These are phyloP conservation scores for Megaceryle alcyon DNA, from an alignment of 2,797 vertebrate genomes.

Conservation along the genomic window DNA sequence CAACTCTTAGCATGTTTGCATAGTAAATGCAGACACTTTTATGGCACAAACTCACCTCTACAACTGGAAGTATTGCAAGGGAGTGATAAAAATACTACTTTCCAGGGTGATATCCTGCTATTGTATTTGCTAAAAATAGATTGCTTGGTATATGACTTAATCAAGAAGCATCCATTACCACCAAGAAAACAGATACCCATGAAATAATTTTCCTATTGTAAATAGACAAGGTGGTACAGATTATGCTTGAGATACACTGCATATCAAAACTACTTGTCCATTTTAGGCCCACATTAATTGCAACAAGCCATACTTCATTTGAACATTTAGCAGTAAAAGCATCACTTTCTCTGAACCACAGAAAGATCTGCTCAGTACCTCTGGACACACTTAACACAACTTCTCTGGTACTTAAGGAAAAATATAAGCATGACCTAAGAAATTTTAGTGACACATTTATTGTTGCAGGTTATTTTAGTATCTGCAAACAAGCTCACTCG, in stretches of 20 bases:
- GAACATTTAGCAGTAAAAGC: not conserved
- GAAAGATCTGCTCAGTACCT: not conserved
- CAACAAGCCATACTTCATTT: not conserved
- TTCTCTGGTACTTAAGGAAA: not conserved
- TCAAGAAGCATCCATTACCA: not conserved
- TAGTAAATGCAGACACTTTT: not conserved
- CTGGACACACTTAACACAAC: not conserved
- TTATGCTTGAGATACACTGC: not conserved
- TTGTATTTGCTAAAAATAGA: not conserved
- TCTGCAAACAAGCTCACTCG: conserved; percentile 97
- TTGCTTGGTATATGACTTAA: fast-evolving
- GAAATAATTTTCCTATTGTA: not conserved
- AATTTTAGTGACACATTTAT: not conserved
- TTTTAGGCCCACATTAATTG: not conserved
- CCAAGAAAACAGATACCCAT: not conserved
- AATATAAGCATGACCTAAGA: not conserved
- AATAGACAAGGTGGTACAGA: not conserved
- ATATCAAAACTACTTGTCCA: not conserved
- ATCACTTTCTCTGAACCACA: not conserved
- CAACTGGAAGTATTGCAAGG: not conserved
- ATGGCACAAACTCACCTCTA: not conserved
- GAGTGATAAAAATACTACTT: not conserved
- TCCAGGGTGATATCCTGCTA: not conserved
- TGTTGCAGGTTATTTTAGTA: conserved; percentile 94
- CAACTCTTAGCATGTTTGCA: not conserved